Evolutionary conservation across 2,113 vertebrate species (phyloP).

Genomic region (Platichthys stellatus): DNA sequence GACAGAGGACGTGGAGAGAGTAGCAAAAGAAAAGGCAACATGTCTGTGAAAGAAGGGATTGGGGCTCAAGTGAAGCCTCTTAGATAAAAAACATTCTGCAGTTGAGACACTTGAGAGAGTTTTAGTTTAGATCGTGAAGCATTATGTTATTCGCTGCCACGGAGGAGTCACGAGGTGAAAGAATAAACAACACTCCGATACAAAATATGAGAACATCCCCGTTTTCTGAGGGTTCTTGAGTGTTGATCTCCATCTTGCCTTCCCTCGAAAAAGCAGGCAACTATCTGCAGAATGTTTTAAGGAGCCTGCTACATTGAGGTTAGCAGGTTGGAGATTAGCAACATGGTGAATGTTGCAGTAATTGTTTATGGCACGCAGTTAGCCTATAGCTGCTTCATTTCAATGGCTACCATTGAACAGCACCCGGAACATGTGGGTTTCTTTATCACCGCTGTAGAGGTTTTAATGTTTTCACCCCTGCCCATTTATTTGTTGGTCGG

Average conservation of each 20-base stretch:
- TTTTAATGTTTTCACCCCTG: no score
- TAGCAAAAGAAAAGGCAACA: conserved; percentile 74
- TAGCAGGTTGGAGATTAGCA: not conserved
- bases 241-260: conserved; percentile 17
- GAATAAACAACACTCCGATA: conserved; percentile 27
- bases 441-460: not conserved
- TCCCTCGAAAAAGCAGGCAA: not conserved
- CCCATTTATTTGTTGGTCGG: no score
- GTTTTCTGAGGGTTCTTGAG: conserved; percentile 2
- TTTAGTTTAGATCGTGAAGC: conserved; percentile 49
- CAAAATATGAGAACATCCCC: conserved; percentile 14
- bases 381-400: not conserved
- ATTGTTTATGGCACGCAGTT: not conserved
- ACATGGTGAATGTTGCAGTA: conserved; percentile 12
- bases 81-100: conserved; percentile 56
- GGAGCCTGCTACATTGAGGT: not conserved
- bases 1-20: conserved; percentile 75
- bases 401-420: conserved; percentile 8
- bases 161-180: conserved; percentile 26
- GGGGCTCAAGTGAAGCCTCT: conserved; percentile 65
- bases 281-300: not conserved
- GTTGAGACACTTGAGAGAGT: conserved; percentile 34
- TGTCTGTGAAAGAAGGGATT: conserved; percentile 67
- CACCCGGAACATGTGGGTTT: not conserved
- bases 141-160: conserved; percentile 26